Conservation (phyloP, 2,797 vertebrate species). For the Amblyopsis hoosieri region DNA sequence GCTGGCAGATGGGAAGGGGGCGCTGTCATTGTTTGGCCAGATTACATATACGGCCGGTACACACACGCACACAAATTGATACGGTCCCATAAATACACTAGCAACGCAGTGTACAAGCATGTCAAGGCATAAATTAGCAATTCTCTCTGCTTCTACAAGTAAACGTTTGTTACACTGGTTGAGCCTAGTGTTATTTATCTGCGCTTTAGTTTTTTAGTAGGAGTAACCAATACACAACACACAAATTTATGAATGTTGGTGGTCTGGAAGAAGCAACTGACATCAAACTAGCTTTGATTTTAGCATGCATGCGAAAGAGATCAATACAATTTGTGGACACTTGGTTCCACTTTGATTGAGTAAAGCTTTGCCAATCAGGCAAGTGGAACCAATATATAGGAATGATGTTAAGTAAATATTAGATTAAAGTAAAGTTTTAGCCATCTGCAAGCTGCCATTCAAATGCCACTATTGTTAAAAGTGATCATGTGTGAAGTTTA, state of each 20-base stretch:
- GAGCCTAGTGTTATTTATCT: conserved; percentile 21
- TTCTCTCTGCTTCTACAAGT: conserved; percentile 6
- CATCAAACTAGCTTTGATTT: no score
- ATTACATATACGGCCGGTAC: conserved; percentile 41
- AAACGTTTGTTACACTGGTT: conserved; percentile 4
- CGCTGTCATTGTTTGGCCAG: conserved; percentile 58
- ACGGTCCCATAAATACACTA: not conserved
- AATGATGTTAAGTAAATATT: no score
- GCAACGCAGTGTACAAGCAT: not conserved
- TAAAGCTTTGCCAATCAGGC: no score
- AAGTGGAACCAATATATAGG: no score
- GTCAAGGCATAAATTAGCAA: conserved; percentile 18
- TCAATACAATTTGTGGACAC: not conserved
- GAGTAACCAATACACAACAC: not conserved
- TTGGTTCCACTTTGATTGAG: not conserved
- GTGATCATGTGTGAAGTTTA: no score
- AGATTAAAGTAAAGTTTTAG: no score
- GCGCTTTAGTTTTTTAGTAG: conserved; percentile 31
- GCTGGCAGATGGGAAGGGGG: conserved; percentile 63
- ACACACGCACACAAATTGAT: conserved; percentile 6
- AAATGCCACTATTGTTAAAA: no score
- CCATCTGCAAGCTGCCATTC: no score
- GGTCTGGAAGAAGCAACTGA: no score
- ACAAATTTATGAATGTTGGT: no score
- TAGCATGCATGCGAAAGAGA: no score